phyloP scores from a whole-genome alignment of 1,140 invertebrate genomes.

The Augochlora pura region DNA sequence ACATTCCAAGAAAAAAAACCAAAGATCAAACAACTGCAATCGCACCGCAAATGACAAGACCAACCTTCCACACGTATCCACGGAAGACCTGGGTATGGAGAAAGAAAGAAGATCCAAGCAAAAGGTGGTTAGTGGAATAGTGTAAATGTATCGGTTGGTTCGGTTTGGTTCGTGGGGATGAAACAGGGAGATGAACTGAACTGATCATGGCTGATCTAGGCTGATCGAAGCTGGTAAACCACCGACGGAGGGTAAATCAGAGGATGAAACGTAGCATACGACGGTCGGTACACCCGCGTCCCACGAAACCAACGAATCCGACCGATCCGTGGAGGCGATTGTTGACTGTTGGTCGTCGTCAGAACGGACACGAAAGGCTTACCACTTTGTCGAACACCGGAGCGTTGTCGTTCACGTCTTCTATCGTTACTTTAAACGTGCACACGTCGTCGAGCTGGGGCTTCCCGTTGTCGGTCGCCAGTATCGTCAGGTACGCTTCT shows the following conservation, averaged over 20 bases:
- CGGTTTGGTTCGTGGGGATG: background rate
- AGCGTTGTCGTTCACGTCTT: conserved; percentile 93
- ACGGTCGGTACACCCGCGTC: too few species aligned
- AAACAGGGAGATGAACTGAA: too few species aligned
- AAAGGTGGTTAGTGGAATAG: conserved; percentile 71
- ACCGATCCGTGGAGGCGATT: too few species aligned
- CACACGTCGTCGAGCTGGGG: conserved; percentile 92
- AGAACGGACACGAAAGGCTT: conserved; percentile 35
- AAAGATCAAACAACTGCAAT: conserved; percentile 43
- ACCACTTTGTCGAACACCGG: conserved; percentile 92
- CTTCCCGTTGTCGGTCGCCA: conserved; percentile 92
- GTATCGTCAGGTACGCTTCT: conserved; percentile 88
- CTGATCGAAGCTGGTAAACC: background rate
- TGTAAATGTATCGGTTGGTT: background rate
- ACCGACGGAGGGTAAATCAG: background rate
- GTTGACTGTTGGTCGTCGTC: too few species aligned
- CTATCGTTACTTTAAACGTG: conserved; percentile 91
- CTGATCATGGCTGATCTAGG: background rate
- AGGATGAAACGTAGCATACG: too few species aligned
- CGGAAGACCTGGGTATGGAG: conserved; percentile 83
- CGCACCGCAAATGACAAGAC: conserved; percentile 71
- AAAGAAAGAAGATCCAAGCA: conserved; percentile 70
- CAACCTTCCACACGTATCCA: conserved; percentile 85
- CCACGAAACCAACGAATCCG: too few species aligned
- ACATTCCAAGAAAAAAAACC: conserved; percentile 11